These are phyloP conservation scores for Parazoanthus darwini DNA, from an alignment of 92 coral and sea anemone genomes.

Conservation along the genomic window DNA sequence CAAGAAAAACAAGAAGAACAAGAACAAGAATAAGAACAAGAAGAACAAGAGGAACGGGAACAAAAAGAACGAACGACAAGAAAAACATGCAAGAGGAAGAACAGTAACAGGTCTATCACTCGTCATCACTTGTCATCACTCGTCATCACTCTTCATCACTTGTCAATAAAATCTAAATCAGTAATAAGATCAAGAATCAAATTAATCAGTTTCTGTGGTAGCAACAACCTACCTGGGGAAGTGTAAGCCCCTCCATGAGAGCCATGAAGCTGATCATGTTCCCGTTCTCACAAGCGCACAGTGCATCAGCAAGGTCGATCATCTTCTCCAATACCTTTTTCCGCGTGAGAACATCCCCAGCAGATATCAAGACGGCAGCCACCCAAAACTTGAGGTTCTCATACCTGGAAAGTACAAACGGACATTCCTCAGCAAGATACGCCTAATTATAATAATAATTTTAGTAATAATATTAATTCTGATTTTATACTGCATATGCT, in stretches of 20 bases:
- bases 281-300: slow-evolving; percentile 86
- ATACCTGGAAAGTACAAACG: slow-evolving; percentile 52
- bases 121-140: no score
- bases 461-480: no score
- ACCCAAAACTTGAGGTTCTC: slow-evolving; percentile 79
- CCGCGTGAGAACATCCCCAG: slow-evolving; percentile 81
- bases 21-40: not conserved
- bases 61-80: not conserved
- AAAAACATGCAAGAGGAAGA: not conserved
- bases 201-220: no score
- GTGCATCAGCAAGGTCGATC: slow-evolving; percentile 88
- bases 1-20: not conserved
- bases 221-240: slow-evolving; percentile 69
- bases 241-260: slow-evolving; percentile 91
- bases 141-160: no score
- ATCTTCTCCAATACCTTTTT: slow-evolving; percentile 76
- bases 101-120: no score
- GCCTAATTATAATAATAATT: no score
- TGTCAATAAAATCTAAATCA: no score
- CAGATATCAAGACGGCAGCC: slow-evolving; percentile 84
- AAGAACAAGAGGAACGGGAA: not conserved
- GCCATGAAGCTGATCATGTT: slow-evolving; percentile 98
- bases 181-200: not conserved
- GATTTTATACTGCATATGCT: no score
- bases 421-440: not conserved